Percentiles rank a stretch among this genome's conserved stretches.
These are phyloP conservation scores for Spodoptera exigua DNA, from an alignment of 2,888 invertebrate genomes.

Conservation along the genomic window DNA sequence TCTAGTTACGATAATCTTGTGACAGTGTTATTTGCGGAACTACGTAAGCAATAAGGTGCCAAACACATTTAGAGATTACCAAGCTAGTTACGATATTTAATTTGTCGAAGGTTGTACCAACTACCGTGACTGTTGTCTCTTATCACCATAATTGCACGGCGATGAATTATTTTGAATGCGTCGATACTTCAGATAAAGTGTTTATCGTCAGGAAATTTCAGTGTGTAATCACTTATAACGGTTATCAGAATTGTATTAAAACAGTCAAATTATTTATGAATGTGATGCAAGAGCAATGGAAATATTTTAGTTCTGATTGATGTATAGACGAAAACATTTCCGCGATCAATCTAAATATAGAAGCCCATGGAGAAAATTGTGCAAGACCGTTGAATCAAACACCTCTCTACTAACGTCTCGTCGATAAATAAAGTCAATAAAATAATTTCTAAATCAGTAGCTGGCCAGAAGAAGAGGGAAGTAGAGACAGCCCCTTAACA, in stretches of 20 bases:
- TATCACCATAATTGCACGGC: constrained; percentile 73
- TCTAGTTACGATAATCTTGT: constrained; percentile 1
- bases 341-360: constrained; percentile 34
- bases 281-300: constrained; percentile 24
- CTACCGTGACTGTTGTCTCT: constrained; percentile 68
- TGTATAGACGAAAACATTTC: constrained; percentile 18
- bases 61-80: constrained; percentile 38
- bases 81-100: constrained; percentile 42
- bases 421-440: background rate
- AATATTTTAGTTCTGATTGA: constrained; percentile 28
- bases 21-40: constrained; percentile 20
- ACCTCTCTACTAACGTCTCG: too few species aligned
- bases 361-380: constrained; percentile 12
- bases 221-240: constrained; percentile 59
- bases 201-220: constrained; percentile 70
- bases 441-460: background rate
- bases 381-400: background rate
- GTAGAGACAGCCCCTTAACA: constrained; percentile 21
- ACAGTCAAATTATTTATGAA: constrained; percentile 29
- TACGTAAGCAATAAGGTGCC: background rate
- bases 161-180: constrained; percentile 61
- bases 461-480: constrained; percentile 2
- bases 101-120: constrained; percentile 67
- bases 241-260: constrained; percentile 42
- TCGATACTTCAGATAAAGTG: constrained; percentile 70